Evolutionary conservation across 2,113 vertebrate species (phyloP).

Genomic region (Salvelinus fontinalis): DNA sequence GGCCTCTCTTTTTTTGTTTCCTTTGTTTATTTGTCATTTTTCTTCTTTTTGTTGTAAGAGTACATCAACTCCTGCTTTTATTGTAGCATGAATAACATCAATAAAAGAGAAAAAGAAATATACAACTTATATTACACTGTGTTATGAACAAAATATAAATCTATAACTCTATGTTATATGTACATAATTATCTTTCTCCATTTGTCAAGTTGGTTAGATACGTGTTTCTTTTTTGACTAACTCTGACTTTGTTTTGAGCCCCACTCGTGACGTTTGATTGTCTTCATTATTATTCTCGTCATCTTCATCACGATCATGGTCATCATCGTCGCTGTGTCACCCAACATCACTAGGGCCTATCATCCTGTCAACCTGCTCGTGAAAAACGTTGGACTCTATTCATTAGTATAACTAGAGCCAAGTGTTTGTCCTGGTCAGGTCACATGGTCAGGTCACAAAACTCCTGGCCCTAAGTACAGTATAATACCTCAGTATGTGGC

Average conservation of each 20-base stretch:
- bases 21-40: slow-evolving; percentile 79
- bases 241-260: slow-evolving; percentile 92
- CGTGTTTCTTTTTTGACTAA: slow-evolving; percentile 65
- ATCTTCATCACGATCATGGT: slow-evolving; percentile 82
- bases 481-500: slow-evolving; percentile 32
- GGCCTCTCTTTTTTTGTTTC: slow-evolving; percentile 78
- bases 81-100: slow-evolving; percentile 99
- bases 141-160: slow-evolving; percentile 99
- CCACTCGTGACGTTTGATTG: slow-evolving; percentile 96
- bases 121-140: slow-evolving; percentile 99
- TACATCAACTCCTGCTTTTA: slow-evolving; percentile 89
- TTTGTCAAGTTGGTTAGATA: slow-evolving; percentile 99
- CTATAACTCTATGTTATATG: slow-evolving; percentile 99
- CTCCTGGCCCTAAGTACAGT: too few species aligned
- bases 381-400: background rate
- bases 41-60: slow-evolving; percentile 79
- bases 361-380: too few species aligned
- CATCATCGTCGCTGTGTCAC: slow-evolving; percentile 57
- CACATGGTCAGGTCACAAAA: too few species aligned
- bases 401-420: too few species aligned
- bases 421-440: too few species aligned
- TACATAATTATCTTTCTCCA: slow-evolving; percentile 99
- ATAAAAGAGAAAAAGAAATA: slow-evolving; percentile 98
- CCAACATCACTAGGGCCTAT: background rate
- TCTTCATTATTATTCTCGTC: slow-evolving; percentile 83